Base-by-base conservation (phyloP, 2,888 invertebrate genomes). In the Lymantria monacha region DNA sequence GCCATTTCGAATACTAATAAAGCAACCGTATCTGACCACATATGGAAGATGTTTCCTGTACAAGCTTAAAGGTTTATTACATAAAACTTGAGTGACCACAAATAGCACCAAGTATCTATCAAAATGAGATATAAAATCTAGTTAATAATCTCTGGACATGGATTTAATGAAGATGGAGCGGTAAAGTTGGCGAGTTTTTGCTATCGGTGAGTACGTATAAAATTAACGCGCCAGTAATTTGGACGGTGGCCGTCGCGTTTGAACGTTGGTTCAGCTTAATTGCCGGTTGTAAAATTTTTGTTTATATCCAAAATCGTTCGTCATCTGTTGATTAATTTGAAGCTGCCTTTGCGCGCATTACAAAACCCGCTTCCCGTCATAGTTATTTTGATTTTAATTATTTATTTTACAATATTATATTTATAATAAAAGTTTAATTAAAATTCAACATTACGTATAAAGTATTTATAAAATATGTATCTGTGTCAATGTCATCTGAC, bases 271-370 rank as follows among this genome's bases (percentile, higher is more conserved):
- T 43, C 55, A 59, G 55, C 71, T 75, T 82, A 81, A 83, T 82
- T 79, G 72, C 73, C 62, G 67, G 63, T 56, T 70, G 72, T 82
- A 74, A 83, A 81, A 76, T 66, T 74, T 73, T 72, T 81, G 78
- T 80, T 81, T 79, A 69, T 74, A 68, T 72, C 74, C 70, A 63
- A 76, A 80, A 76, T 69, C 69, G 65, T 61, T 69, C 63, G 55
- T 63, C 72, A 70, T 79, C 74, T 72, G 73, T 52, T 57, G 49
- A 55, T 65, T 59, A 72, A 77, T 76, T 70, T 73, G 74, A 71
- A 55, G 60, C 66, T 72, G 74, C 73, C 72, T 66, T 76, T 61
- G 54, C 60, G 46, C 57, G 60, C 15, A 37, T 11, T 15, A 44
- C 15, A 37, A 38, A 38, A 9, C 38, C 15, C 30, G 13, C 11